Evolutionary conservation across 2,888 invertebrate genomes (phyloP), one percentile per base, ranked within the genome.

Genomic region (Neocrepidodera transversa): DNA sequence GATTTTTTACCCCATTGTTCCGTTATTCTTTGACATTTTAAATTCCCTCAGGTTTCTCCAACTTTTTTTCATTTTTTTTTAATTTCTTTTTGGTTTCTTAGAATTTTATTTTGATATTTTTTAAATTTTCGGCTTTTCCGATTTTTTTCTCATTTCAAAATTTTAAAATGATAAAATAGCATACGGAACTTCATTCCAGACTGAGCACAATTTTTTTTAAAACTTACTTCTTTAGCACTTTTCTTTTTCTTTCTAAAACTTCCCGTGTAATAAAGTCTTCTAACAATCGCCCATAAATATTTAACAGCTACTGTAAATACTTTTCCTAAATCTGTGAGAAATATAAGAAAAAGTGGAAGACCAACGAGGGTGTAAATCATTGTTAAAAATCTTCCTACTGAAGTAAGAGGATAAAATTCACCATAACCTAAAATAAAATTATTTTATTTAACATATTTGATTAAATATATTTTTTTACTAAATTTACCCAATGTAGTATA

Each of bases 351-450:
- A 71, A 98, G 84, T 0, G 98, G 98, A 71, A 98, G 97, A 10
- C 98, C 98, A 64, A 98, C 87, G 62, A 94, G 87, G 20, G 97
- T 93, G 78, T 98, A 98, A 20, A 93, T 82, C 66, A 98, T 95
- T 1, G 97, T 96, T 45, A 95, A 85, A 1, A 91, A 87, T 63
- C 91, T 86, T 6, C 97, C 98, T 8, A 89, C 86, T 4, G 82
- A 86, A 10, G 97, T 98, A 69, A 90, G 90, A 0, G 98, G 97
- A 45, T 92, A 89, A 71, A 98, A 93, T 79, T 98, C 95, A 61
- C 98, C 97, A 82, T 98, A 98, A 73, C 97, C 97, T 97, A 83
- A 35, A 82, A 82, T 66, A 65, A 66, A 59, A 68, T 53, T n/a
- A 28, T 16, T 28, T 10, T 4, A 35, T 35, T 11, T 13, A 35